Evolutionary conservation across 2,888 invertebrate genomes (phyloP).

Genomic region (Trilocha varians): DNA sequence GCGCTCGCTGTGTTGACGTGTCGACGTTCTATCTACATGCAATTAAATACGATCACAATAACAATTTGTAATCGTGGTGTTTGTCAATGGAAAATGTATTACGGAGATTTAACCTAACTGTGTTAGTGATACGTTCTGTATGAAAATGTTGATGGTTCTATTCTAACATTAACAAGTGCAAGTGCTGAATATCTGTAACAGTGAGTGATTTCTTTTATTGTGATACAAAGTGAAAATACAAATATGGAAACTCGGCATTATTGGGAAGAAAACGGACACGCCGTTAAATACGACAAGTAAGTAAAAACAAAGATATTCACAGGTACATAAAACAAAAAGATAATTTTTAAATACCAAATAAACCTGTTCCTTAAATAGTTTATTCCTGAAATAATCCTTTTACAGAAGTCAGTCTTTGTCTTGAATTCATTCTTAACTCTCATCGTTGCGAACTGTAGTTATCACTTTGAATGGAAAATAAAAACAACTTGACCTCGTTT

Average conservation of each 20-base stretch:
- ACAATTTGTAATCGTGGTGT: slow-evolving; percentile 18
- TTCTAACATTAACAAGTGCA: slow-evolving; percentile 2
- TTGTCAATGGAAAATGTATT: slow-evolving; percentile 36
- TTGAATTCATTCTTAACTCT: no score
- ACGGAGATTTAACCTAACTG: slow-evolving; percentile 31
- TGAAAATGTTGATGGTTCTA: slow-evolving; percentile 24
- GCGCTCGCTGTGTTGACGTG: slow-evolving; percentile 30
- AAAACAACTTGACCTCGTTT: no score
- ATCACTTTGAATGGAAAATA: no score
- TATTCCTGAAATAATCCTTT: no score
- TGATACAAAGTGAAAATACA: slow-evolving; percentile 41
- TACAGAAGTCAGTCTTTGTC: no score
- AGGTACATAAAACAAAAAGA: no score
- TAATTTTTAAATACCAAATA: no score
- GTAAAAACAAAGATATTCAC: no score
- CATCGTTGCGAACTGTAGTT: no score
- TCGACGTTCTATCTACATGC: slow-evolving; percentile 22
- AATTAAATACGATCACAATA: slow-evolving; percentile 32
- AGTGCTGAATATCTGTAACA: slow-evolving; percentile 26
- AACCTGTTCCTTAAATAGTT: no score
- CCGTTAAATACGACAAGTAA: slow-evolving; percentile 63
- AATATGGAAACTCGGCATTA: slow-evolving; percentile 62
- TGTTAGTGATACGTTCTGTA: slow-evolving; percentile 24
- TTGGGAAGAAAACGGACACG: slow-evolving; percentile 62
- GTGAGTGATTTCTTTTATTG: slow-evolving; percentile 33